Evolutionary conservation across 2,797 vertebrate species (phyloP).

Genomic region (Muscicapa comitata): DNA sequence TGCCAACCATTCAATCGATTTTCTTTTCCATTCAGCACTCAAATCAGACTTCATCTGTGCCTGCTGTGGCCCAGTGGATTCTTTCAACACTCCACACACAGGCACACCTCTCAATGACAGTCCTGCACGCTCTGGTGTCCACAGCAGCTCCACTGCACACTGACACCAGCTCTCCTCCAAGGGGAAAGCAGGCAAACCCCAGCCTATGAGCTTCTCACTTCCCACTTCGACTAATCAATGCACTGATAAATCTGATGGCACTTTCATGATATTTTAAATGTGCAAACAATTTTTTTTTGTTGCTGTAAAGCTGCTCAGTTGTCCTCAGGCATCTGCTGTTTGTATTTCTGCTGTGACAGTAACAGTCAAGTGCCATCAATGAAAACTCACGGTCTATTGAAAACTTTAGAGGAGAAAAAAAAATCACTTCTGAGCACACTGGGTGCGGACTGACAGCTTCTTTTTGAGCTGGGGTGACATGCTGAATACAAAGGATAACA

Average conservation of each 20-base stretch:
- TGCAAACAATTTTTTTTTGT: background rate
- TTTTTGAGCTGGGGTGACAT: slow-evolving; percentile 41
- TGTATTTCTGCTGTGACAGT: slow-evolving; percentile 48
- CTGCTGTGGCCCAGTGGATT: background rate
- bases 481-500: slow-evolving; percentile 52
- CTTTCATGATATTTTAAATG: background rate
- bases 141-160: rapidly evolving
- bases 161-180: background rate
- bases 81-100: background rate
- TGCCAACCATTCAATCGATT: background rate
- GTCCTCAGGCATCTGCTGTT: background rate
- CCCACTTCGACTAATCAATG: background rate
- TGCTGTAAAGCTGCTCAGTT: background rate
- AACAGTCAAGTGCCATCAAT: slow-evolving; percentile 52
- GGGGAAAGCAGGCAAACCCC: background rate
- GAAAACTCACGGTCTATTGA: slow-evolving; percentile 34
- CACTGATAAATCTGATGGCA: background rate
- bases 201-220: background rate
- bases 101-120: background rate
- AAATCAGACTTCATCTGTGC: background rate
- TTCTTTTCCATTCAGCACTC: background rate
- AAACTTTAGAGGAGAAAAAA: slow-evolving; percentile 13
- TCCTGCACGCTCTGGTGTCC: background rate
- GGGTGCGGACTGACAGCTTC: slow-evolving; percentile 35
- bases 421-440: slow-evolving; percentile 47